Evolutionary conservation across 1,140 invertebrate genomes (phyloP).

Genomic region (Achatina immaculata): DNA sequence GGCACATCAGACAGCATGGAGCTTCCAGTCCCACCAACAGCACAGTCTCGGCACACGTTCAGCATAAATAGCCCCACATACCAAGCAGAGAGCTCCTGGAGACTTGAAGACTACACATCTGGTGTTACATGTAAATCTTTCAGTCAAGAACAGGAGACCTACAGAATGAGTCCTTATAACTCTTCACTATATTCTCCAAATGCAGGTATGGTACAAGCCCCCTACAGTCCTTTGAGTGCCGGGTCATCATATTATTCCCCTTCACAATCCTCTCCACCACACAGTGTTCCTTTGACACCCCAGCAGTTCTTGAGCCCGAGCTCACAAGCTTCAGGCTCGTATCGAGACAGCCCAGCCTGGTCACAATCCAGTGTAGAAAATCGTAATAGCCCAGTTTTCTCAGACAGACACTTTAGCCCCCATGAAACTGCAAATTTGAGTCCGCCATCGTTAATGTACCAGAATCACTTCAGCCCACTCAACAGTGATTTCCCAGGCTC

Average conservation of each 20-base stretch:
- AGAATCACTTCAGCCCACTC: slow-evolving; percentile 22
- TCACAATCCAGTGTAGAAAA: background rate
- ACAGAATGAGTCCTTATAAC: background rate
- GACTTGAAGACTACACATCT: slow-evolving; percentile 30
- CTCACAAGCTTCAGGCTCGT: background rate
- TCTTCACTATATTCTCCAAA: background rate
- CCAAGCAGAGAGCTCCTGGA: slow-evolving; percentile 32
- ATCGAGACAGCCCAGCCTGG: slow-evolving; percentile 8
- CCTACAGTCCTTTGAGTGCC: slow-evolving; percentile 48
- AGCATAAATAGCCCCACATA: slow-evolving; percentile 57
- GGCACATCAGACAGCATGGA: background rate
- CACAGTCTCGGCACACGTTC: slow-evolving; percentile 21
- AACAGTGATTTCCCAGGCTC: background rate
- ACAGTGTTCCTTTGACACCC: slow-evolving; percentile 16
- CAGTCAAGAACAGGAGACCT: background rate
- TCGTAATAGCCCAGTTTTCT: background rate
- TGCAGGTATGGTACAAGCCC: background rate
- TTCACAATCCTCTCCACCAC: slow-evolving; percentile 32
- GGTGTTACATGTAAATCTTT: slow-evolving; percentile 36
- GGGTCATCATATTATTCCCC: slow-evolving; percentile 46
- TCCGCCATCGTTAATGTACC: background rate
- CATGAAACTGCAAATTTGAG: background rate
- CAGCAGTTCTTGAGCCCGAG: background rate
- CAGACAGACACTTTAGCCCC: background rate
- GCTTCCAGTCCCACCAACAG: background rate